Conservation (phyloP, 2,113 vertebrate species). For the Falco punctatus region DNA sequence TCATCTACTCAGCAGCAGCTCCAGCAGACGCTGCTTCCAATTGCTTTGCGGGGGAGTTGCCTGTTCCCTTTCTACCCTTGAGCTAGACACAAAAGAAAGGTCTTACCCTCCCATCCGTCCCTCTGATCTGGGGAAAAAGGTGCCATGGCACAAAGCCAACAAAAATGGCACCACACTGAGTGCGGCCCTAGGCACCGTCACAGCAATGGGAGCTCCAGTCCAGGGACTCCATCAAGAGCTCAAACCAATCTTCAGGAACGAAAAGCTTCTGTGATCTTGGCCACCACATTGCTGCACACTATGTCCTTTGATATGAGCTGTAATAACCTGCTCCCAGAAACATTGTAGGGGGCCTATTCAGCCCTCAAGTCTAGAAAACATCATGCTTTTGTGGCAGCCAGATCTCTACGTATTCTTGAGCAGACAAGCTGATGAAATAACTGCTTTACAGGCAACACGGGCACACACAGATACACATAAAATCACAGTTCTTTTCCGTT, state of each 20-base stretch:
- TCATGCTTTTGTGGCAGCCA: neutral
- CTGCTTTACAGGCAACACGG: neutral
- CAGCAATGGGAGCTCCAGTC: neutral
- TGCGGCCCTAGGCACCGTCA: neutral
- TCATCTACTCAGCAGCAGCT: neutral
- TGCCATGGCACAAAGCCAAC: neutral
- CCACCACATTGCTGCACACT: neutral
- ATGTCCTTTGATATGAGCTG: neutral
- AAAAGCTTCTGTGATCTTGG: neutral
- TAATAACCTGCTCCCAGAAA: neutral
- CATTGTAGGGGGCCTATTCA: rapidly evolving
- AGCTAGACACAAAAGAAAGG: neutral
- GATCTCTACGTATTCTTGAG: neutral
- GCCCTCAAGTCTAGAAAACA: neutral
- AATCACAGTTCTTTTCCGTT: neutral
- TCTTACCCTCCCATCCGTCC: neutral
- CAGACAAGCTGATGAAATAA: neutral
- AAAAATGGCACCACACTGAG: neutral
- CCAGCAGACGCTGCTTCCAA: neutral
- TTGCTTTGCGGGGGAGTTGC: neutral
- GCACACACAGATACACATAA: neutral
- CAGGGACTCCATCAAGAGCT: neutral
- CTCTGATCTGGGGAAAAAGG: neutral
- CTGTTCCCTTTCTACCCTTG: neutral
- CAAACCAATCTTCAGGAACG: neutral